Percentiles rank a stretch among this genome's conserved stretches.
Evolutionary conservation across 2,113 vertebrate genomes (phyloP).

Genomic region (Varanus salvator): DNA sequence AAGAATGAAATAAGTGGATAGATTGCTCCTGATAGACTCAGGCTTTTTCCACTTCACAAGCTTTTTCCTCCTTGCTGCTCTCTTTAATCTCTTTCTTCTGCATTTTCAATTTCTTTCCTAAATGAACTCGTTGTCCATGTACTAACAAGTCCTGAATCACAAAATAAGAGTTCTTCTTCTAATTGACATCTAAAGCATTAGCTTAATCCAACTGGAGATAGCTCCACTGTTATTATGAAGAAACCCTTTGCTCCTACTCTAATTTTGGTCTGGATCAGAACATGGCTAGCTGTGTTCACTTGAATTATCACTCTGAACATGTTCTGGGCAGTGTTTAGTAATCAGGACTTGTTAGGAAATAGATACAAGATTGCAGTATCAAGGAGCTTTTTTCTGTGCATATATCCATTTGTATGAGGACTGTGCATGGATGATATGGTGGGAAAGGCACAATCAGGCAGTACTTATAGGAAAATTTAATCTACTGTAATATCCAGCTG

Average conservation of each 20-base stretch:
- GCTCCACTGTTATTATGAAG: not conserved
- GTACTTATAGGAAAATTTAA: conserved; percentile 12
- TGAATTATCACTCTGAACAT: not conserved
- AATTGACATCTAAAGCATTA: conserved; percentile 10
- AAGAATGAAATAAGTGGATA: not conserved
- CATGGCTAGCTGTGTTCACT: not conserved
- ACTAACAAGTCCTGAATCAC: conserved; percentile 21
- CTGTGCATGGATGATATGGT: not conserved
- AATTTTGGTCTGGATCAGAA: not conserved
- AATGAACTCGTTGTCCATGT: conserved; percentile 19
- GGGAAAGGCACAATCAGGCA: conserved; percentile 9
- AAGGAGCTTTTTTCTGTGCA: not conserved
- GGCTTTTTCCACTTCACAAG: accelerated
- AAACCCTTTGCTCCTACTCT: not conserved
- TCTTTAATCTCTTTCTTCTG: conserved; percentile 15
- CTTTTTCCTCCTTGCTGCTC: not conserved
- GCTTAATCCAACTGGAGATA: not conserved
- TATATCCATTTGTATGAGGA: not conserved
- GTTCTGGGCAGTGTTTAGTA: not conserved
- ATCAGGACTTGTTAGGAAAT: not conserved
- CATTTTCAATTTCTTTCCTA: conserved; percentile 5
- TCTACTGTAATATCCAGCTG: conserved; percentile 19
- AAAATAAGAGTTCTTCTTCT: conserved; percentile 33
- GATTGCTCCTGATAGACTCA: not conserved
- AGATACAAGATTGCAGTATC: not conserved